Evolutionary conservation across 2,113 vertebrate genomes (phyloP).

Genomic region (Ceuthmochares aereus): DNA sequence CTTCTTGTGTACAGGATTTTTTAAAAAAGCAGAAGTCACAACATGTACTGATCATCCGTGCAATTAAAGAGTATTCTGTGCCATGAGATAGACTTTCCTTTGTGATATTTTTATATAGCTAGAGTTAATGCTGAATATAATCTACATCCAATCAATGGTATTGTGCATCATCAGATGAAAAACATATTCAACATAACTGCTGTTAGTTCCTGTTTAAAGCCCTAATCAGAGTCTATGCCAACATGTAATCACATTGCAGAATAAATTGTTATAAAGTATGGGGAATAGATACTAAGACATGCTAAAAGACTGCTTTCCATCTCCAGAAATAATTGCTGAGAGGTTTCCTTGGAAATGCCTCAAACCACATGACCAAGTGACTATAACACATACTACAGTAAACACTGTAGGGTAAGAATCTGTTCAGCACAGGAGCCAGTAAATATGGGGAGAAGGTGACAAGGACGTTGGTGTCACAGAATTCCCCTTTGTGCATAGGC

Average conservation of each 20-base stretch:
- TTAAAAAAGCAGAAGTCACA: constrained; percentile 61
- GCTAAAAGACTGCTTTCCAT: constrained; percentile 60
- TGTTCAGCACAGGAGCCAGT: background rate
- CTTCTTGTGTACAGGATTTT: constrained; percentile 33
- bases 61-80: constrained; percentile 75
- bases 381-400: background rate
- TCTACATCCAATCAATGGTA: constrained; percentile 76
- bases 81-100: constrained; percentile 60
- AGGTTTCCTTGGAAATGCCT: constrained; percentile 72
- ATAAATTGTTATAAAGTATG: constrained; percentile 72
- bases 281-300: constrained; percentile 57
- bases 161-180: constrained; percentile 76
- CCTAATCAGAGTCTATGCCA: constrained; percentile 74
- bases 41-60: constrained; percentile 66
- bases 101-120: constrained; percentile 74
- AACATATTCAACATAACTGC: constrained; percentile 73
- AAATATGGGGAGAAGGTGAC: background rate
- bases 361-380: constrained; percentile 39
- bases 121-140: constrained; percentile 74
- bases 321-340: constrained; percentile 60
- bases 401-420: background rate
- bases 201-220: constrained; percentile 76
- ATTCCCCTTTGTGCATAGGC: background rate
- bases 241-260: constrained; percentile 74
- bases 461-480: accelerated